phyloP scores from a whole-genome alignment of 2,888 invertebrate genomes.

The Callosobruchus maculatus region DNA sequence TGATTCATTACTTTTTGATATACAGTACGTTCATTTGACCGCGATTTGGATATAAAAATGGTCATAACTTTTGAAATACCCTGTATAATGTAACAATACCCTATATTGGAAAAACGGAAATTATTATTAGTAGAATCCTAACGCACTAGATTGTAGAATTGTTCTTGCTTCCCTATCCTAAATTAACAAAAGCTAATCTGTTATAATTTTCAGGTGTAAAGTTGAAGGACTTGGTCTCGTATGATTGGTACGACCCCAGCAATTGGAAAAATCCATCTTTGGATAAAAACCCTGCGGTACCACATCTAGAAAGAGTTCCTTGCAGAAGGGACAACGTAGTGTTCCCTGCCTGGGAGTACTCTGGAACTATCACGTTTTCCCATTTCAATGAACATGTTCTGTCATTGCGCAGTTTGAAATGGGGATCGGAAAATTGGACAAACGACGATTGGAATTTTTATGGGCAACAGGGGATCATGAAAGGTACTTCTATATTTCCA shows the following conservation, averaged over 20 bases:
- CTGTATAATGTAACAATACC: too few species aligned
- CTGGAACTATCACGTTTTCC: slow-evolving; percentile 3
- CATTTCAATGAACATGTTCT: neutral
- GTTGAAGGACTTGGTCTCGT: slow-evolving; percentile 16
- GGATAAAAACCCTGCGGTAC: slow-evolving; percentile 51
- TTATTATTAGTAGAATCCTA: too few species aligned
- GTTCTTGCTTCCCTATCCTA: too few species aligned
- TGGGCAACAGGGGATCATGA: neutral
- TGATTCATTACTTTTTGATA: too few species aligned
- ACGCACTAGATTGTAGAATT: too few species aligned
- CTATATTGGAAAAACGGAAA: too few species aligned
- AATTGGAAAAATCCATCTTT: slow-evolving; percentile 47
- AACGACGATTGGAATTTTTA: slow-evolving; percentile 4
- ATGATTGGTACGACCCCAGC: slow-evolving; percentile 45
- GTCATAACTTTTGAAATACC: too few species aligned
- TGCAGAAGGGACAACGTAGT: slow-evolving; percentile 49
- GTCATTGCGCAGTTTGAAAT: slow-evolving; percentile 11
- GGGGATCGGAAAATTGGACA: slow-evolving; percentile 12
- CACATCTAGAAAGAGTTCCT: slow-evolving; percentile 52
- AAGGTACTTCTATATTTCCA: neutral
- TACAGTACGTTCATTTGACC: too few species aligned
- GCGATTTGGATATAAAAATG: too few species aligned
- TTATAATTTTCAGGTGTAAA: slow-evolving; percentile 17
- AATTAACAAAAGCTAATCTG: too few species aligned
- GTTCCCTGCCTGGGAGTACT: slow-evolving; percentile 33